A percentile compares a stretch with the other conserved stretches of the same genome.
Conservation (phyloP, 2,888 invertebrate genomes). For the Galerucella pusilla region DNA sequence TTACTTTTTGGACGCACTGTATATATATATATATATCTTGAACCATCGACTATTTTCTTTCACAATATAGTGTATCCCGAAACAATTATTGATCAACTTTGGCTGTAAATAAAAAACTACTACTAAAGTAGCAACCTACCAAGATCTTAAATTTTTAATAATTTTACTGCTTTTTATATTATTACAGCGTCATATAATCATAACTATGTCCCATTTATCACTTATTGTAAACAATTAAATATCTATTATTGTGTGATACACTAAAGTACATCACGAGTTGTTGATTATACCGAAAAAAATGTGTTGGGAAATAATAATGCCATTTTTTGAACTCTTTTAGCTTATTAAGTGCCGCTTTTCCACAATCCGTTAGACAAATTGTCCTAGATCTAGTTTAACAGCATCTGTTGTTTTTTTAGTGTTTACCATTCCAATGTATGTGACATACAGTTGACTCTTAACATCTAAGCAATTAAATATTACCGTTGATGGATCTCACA, state of each 20-base stretch:
- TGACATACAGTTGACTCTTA: neutral
- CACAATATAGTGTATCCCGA: too few species aligned
- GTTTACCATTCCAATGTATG: neutral
- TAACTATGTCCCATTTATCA: neutral
- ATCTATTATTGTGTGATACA: neutral
- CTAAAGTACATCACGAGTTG: neutral
- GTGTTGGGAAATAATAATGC: neutral
- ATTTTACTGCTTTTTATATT: neutral
- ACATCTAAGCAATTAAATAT: neutral
- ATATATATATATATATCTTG: too few species aligned
- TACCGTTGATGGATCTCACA: neutral
- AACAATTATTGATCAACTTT: too few species aligned
- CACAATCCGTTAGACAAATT: neutral
- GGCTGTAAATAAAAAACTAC: too few species aligned
- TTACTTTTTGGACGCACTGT: too few species aligned
- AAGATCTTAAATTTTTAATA: neutral
- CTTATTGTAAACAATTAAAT: neutral
- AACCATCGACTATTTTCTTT: too few species aligned
- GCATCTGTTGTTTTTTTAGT: neutral
- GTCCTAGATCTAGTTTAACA: neutral
- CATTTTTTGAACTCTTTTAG: neutral
- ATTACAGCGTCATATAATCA: neutral
- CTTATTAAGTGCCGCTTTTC: slow-evolving; percentile 2
- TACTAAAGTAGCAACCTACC: too few species aligned
- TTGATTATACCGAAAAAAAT: neutral